phyloP scores from a whole-genome alignment of 2,797 vertebrate genomes.

The Sphenopsis melanotis region DNA sequence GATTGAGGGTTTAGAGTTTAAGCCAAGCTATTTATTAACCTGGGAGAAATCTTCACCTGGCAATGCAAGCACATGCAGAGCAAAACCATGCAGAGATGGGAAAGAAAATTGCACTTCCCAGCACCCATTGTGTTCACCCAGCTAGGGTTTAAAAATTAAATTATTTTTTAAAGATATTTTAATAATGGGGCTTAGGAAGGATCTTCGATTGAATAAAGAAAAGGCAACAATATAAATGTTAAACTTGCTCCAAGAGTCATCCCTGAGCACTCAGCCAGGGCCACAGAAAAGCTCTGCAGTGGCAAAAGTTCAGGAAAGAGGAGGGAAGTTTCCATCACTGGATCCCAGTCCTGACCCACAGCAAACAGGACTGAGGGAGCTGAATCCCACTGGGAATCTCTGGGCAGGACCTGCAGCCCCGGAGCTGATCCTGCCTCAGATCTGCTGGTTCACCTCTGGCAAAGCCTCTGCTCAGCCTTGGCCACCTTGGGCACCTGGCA shows the following conservation, averaged over 20 bases:
- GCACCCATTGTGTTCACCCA: background rate
- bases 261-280: background rate
- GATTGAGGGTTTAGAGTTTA: background rate
- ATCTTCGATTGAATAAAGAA: background rate
- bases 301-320: background rate
- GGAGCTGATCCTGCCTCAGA: accelerated
- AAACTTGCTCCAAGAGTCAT: background rate
- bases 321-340: background rate
- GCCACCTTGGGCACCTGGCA: accelerated
- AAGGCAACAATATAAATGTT: background rate
- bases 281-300: background rate
- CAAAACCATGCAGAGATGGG: background rate
- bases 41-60: background rate
- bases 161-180: background rate
- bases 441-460: accelerated
- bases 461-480: accelerated
- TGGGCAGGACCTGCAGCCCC: accelerated
- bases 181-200: background rate
- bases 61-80: background rate
- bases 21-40: background rate
- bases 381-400: background rate
- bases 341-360: background rate
- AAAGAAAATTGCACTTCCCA: background rate
- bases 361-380: accelerated
- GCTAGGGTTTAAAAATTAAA: background rate